Evolutionary conservation across 1,140 invertebrate species (phyloP), one percentile per base, ranked within the genome.

Genomic region (Trachymyrmex septentrionalis): DNA sequence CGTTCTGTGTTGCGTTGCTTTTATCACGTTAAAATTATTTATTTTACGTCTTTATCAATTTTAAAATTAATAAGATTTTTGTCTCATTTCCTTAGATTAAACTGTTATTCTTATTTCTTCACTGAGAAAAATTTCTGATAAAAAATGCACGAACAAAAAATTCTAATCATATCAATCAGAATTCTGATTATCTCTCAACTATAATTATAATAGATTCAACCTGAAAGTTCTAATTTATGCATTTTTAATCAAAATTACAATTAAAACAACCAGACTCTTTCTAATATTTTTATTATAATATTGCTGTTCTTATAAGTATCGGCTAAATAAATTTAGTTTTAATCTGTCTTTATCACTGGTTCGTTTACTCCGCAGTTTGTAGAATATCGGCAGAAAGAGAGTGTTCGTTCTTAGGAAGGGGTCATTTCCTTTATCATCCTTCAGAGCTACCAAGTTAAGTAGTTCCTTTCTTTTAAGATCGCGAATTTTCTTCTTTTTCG

Each of bases 381-480:
- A 24, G 59, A 72, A 27, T 55, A 57, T 59, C 66, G 82, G 27
- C 64, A 38, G 19, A 30, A 14, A 75, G 16, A 61, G 53, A 82
- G 19, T 50, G 55, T 82, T 38, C 19, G 67, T 66, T 76, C 67
- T 71, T 59, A 61, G 38, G 55, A 71, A 66, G 21, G 34, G 21
- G 69, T 34, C 87, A 48, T 81, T 86, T 72, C 53, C 87, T 76
- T 81, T 77, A 78, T 76, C 69, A 71, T 81, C 34, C 61, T 48
- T 57, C 50, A 69, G 82, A 85, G 59, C 86, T 86, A 86, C 63
- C 69, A 55, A 78, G 84, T 80, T 84, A 84, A 77, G 88, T 84
- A 78, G 73, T 86, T 73, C 77, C 78, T 85, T 75, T 89, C 85
- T 73, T 53, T 73, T 53, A 87, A 78, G 87, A 89, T 90, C 85